Conservation (phyloP, 2,888 invertebrate genomes). For the Lasiommata megera region DNA sequence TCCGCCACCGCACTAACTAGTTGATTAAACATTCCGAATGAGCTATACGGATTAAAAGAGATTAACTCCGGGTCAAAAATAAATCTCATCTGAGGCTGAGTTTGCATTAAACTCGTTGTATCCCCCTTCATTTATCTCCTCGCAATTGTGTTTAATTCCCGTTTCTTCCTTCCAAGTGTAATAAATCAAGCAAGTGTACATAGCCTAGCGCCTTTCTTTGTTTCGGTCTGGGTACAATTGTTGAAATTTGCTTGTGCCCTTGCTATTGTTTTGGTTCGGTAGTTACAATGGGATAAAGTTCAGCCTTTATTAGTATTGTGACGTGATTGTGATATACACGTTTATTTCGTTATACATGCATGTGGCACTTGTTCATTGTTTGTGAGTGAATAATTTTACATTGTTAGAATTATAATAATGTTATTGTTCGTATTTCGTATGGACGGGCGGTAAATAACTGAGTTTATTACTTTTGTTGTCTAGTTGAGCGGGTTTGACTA, state of each 20-base stretch:
- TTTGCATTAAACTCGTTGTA: conserved; percentile 59
- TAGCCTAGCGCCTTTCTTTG: conserved; percentile 35
- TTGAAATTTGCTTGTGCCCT: conserved; percentile 29
- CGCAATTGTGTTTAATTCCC: conserved; percentile 68
- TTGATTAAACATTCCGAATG: conserved; percentile 14
- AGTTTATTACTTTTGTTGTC: neutral
- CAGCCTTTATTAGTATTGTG: conserved; percentile 25
- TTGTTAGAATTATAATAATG: neutral
- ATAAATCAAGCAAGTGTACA: conserved; percentile 63
- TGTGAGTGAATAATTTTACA: neutral
- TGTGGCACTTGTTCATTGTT: neutral
- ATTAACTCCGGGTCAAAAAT: conserved; percentile 35
- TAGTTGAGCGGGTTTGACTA: too few relatives aligned
- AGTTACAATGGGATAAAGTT: conserved; percentile 17
- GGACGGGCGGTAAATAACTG: neutral
- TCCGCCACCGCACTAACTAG: neutral
- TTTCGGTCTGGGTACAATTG: conserved; percentile 34
- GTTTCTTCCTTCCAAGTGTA: conserved; percentile 53
- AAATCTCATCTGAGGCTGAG: conserved; percentile 47
- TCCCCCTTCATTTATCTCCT: conserved; percentile 61
- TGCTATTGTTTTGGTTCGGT: conserved; percentile 29
- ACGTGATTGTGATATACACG: conserved; percentile 6
- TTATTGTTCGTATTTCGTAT: neutral
- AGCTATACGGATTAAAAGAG: conserved; percentile 22
- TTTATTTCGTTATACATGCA: neutral